Evolutionary conservation across 2,113 vertebrate species (phyloP).

Genomic region (Clarias macrocephalus): DNA sequence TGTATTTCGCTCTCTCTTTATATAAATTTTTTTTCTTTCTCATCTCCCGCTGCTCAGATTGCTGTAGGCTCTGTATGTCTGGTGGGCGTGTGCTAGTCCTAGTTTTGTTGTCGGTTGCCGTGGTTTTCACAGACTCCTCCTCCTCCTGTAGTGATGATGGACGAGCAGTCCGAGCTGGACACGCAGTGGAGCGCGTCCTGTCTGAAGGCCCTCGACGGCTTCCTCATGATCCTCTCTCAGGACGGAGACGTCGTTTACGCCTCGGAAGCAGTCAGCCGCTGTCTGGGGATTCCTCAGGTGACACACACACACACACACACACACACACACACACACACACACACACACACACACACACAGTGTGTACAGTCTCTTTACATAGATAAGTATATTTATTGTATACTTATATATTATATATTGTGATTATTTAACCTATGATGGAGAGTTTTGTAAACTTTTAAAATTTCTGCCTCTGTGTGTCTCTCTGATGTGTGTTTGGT

Average conservation of each 20-base stretch:
- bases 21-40: no score
- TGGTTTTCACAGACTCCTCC: background rate
- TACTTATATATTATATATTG: no score
- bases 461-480: background rate
- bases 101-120: background rate
- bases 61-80: background rate
- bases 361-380: no score
- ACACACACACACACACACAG: background rate
- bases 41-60: background rate
- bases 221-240: conserved; percentile 95
- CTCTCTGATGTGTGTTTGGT: background rate
- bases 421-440: background rate
- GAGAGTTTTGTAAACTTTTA: background rate
- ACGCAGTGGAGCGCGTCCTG: conserved; percentile 89
- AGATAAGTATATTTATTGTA: no score
- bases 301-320: background rate
- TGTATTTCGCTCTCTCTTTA: no score
- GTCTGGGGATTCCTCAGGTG: conserved; percentile 95
- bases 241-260: conserved; percentile 97
- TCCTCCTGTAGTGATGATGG: conserved; percentile 67
- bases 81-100: background rate
- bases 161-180: conserved; percentile 84
- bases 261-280: conserved; percentile 95
- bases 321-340: background rate
- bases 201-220: conserved; percentile 95